These are phyloP conservation scores for Drosophila mettleri DNA, from an alignment of 2,888 invertebrate species.

Conservation along the genomic window DNA sequence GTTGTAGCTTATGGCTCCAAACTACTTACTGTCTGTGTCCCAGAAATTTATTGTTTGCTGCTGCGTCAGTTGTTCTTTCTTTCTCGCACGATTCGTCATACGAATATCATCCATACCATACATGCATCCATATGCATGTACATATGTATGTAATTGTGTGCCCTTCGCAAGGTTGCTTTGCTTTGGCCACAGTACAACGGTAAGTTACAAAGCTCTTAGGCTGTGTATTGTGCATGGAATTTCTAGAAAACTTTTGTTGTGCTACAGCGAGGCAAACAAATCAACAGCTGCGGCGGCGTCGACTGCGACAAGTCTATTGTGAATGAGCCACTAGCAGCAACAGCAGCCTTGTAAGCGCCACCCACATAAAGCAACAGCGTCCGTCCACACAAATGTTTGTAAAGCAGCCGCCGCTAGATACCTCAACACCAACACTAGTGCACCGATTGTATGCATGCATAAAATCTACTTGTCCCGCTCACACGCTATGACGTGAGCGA, in stretches of 20 bases:
- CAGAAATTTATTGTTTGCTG: conserved; percentile 40
- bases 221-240: conserved; percentile 16
- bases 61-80: conserved; percentile 18
- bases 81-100: conserved; percentile 20
- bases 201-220: conserved; percentile 32
- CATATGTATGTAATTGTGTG: conserved; percentile 34
- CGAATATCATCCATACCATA: conserved; percentile 1
- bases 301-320: conserved; percentile 49
- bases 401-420: conserved; percentile 48
- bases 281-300: conserved; percentile 64
- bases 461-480: conserved; percentile 22
- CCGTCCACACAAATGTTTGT: conserved; percentile 69
- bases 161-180: conserved; percentile 56
- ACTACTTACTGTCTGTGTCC: conserved; percentile 55
- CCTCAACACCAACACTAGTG: conserved; percentile 46
- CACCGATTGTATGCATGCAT: conserved; percentile 35
- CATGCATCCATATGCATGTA: not conserved
- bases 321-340: conserved; percentile 45
- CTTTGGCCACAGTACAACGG: conserved; percentile 41
- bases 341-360: conserved; percentile 70
- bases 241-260: conserved; percentile 41
- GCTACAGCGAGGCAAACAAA: conserved; percentile 44
- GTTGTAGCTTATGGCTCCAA: conserved; percentile 27
- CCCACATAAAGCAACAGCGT: conserved; percentile 64
- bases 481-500: conserved; percentile 64